A percentile compares a stretch with the other conserved stretches of the same genome.
Evolutionary conservation across 2,888 invertebrate genomes (phyloP).

Genomic region (Pandemis cinnamomeana): DNA sequence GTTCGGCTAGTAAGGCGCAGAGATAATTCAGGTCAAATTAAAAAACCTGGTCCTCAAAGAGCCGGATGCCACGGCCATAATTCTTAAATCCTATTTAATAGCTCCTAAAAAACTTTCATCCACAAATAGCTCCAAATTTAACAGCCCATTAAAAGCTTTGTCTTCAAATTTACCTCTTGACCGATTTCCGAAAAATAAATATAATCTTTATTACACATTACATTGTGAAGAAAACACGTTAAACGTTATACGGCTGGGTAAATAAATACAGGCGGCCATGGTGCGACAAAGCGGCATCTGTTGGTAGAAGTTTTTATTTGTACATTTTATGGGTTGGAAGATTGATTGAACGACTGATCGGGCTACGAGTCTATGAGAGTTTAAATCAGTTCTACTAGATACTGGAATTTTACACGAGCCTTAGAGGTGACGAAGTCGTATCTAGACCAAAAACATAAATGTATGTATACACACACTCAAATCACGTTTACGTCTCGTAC

Average conservation of each 20-base stretch:
- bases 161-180: conserved; percentile 38
- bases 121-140: conserved; percentile 33
- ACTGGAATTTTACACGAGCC: background rate
- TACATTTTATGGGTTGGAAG: conserved; percentile 49
- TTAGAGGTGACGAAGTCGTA: background rate
- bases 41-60: conserved; percentile 17
- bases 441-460: no score
- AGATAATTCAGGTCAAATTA: background rate
- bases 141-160: conserved; percentile 41
- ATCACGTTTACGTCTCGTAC: no score
- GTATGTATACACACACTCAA: no score
- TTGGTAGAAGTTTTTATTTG: conserved; percentile 42
- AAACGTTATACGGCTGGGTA: conserved; percentile 48
- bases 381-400: conserved; percentile 19
- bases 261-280: conserved; percentile 51
- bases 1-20: background rate
- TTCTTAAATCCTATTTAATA: conserved; percentile 38
- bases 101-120: conserved; percentile 38
- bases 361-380: background rate
- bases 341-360: conserved; percentile 46
- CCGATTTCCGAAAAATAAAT: conserved; percentile 43
- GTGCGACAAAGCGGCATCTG: conserved; percentile 56
- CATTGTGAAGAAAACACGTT: conserved; percentile 47
- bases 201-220: conserved; percentile 55
- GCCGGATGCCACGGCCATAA: conserved; percentile 27